phyloP scores from a whole-genome alignment of 2,113 vertebrate genomes.

The Bolborhynchus lineola region DNA sequence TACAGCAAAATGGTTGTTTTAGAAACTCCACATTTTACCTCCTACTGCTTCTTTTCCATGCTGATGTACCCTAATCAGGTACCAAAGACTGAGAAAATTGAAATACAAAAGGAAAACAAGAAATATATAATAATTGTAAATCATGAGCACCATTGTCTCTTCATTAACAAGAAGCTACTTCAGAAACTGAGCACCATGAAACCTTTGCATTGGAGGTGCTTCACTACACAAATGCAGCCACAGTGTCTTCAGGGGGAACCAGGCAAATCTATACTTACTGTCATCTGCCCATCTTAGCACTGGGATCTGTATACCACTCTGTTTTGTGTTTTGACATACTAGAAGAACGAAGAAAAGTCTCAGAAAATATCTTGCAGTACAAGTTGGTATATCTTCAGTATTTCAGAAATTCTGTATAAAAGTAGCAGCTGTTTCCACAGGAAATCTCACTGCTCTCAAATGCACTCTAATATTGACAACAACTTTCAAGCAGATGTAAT shows the following conservation, averaged over 20 bases:
- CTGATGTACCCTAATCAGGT: not conserved
- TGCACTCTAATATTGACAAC: conserved; percentile 29
- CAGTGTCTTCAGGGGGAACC: not conserved
- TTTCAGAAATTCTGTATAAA: conserved; percentile 35
- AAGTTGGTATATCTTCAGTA: not conserved
- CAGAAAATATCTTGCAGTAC: not conserved
- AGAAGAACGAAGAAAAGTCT: not conserved
- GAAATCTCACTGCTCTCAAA: conserved; percentile 26
- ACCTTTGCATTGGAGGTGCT: not conserved
- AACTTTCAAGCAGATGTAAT: conserved; percentile 42
- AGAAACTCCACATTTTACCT: not conserved
- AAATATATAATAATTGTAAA: not conserved
- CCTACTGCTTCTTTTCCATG: not conserved
- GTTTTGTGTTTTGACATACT: not conserved
- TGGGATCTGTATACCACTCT: accelerated
- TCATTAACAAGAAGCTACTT: not conserved
- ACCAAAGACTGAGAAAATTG: not conserved
- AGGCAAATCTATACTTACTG: not conserved
- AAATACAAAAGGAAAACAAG: not conserved
- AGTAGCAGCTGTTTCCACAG: conserved; percentile 27
- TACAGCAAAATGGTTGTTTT: not conserved
- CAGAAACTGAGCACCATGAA: not conserved
- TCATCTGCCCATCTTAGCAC: accelerated
- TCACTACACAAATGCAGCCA: not conserved
- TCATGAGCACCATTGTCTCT: accelerated